Evolutionary conservation across 2,888 invertebrate species (phyloP).

Genomic region (Synergus itoensis): DNA sequence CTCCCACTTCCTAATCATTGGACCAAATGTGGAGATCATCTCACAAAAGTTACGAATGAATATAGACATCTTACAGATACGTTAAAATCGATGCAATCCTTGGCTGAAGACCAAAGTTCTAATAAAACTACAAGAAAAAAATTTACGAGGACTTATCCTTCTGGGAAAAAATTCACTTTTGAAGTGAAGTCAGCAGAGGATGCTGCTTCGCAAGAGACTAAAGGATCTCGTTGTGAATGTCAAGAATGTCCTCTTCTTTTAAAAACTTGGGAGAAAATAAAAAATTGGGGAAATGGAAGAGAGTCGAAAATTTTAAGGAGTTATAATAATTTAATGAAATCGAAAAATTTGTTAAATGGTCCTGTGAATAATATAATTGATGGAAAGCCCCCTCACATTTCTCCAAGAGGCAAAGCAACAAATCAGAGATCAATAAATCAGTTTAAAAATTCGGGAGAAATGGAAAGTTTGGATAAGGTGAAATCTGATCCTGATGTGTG

Average conservation of each 20-base stretch:
- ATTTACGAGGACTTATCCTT: conserved; percentile 49
- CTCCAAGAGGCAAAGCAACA: not conserved
- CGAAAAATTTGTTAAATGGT: not conserved
- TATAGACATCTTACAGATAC: conserved; percentile 51
- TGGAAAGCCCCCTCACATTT: not conserved
- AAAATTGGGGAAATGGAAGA: conserved; percentile 14
- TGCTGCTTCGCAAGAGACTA: conserved; percentile 9
- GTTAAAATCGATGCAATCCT: conserved; percentile 50
- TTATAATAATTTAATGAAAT: not conserved
- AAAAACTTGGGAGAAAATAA: conserved; percentile 44
- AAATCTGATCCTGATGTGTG: not conserved
- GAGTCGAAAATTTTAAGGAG: not conserved
- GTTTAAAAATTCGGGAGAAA: not conserved
- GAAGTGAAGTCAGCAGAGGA: conserved; percentile 49
- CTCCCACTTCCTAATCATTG: conserved; percentile 24
- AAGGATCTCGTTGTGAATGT: conserved; percentile 47
- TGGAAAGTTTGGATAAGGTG: too few relatives aligned
- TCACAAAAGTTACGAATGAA: conserved; percentile 53
- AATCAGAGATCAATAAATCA: not conserved
- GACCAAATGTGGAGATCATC: conserved; percentile 48
- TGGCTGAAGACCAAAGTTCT: conserved; percentile 38
- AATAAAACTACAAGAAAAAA: not conserved
- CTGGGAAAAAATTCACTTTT: conserved; percentile 57
- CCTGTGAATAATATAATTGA: not conserved
- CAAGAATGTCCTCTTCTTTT: conserved; percentile 50